phyloP scores from a whole-genome alignment of 1,140 invertebrate species.

The Tribolium madens region DNA sequence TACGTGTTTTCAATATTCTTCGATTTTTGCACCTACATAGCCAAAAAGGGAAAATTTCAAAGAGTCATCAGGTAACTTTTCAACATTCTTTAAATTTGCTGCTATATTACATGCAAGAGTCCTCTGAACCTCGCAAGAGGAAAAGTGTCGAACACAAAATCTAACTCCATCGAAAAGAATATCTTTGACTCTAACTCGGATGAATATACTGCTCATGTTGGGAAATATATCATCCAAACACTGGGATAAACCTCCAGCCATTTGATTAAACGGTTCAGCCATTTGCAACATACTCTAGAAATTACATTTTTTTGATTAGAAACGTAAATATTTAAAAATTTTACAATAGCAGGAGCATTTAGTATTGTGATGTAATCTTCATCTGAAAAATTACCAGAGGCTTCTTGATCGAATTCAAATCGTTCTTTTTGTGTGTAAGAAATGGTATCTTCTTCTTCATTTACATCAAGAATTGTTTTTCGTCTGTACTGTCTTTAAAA shows the following conservation, averaged over 20 bases:
- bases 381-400: slow-evolving; percentile 61
- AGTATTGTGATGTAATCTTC: slow-evolving; percentile 63
- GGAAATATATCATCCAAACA: slow-evolving; percentile 44
- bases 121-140: slow-evolving; percentile 16
- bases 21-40: slow-evolving; percentile 46
- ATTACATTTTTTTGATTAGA: not conserved
- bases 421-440: slow-evolving; percentile 63
- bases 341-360: not conserved
- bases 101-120: slow-evolving; percentile 36
- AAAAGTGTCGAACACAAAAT: slow-evolving; percentile 52
- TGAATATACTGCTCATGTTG: slow-evolving; percentile 53
- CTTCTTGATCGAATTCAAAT: slow-evolving; percentile 64
- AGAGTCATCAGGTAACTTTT: slow-evolving; percentile 46
- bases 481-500: slow-evolving; percentile 49
- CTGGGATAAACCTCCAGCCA: not conserved
- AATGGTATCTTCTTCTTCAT: slow-evolving; percentile 55
- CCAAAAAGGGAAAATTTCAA: slow-evolving; percentile 51
- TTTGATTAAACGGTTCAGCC: not conserved
- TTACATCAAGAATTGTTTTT: slow-evolving; percentile 49
- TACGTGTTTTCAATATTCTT: slow-evolving; percentile 49
- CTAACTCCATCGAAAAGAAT: slow-evolving; percentile 53
- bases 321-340: not conserved
- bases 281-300: slow-evolving; percentile 8
- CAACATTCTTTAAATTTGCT: not conserved
- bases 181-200: slow-evolving; percentile 3